These are phyloP conservation scores for Brachyhypopomus occidentalis DNA, from an alignment of 2,113 vertebrate species.

Conservation along the genomic window DNA sequence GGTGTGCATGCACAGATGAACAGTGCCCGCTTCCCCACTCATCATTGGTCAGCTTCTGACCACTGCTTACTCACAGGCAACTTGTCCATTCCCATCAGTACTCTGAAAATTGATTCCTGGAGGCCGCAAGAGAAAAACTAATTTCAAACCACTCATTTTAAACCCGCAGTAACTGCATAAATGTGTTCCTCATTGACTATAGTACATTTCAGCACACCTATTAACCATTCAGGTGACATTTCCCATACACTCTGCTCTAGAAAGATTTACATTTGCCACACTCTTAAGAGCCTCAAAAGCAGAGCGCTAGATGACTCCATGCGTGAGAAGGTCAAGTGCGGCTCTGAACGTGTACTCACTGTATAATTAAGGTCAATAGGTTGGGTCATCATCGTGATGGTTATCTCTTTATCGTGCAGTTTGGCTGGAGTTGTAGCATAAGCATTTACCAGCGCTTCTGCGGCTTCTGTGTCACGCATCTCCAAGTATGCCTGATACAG, in stretches of 20 bases:
- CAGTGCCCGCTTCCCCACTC: too few species aligned
- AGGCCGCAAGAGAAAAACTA: neutral
- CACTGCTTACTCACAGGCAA: slow-evolving; percentile 66
- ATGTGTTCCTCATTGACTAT: neutral
- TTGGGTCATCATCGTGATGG: slow-evolving; percentile 67
- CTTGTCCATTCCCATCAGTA: slow-evolving; percentile 72
- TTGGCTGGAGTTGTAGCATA: slow-evolving; percentile 76
- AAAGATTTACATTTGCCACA: too few species aligned
- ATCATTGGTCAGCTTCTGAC: too few species aligned
- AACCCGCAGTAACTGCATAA: neutral
- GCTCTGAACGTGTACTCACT: slow-evolving; percentile 56
- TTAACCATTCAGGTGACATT: too few species aligned
- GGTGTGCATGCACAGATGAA: too few species aligned
- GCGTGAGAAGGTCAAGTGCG: neutral
- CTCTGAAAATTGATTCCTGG: slow-evolving; percentile 77
- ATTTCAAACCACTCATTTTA: neutral
- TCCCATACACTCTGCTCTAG: too few species aligned
- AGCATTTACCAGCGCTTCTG: slow-evolving; percentile 81
- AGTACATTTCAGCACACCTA: neutral
- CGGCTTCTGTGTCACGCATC: slow-evolving; percentile 70
- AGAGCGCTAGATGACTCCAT: neutral
- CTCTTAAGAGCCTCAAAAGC: neutral
- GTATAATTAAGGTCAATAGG: slow-evolving; percentile 69
- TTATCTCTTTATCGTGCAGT: slow-evolving; percentile 74
- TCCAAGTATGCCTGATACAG: slow-evolving; percentile 75